Conservation (phyloP, 1,140 invertebrate genomes). For the Octopus sinensis region DNA sequence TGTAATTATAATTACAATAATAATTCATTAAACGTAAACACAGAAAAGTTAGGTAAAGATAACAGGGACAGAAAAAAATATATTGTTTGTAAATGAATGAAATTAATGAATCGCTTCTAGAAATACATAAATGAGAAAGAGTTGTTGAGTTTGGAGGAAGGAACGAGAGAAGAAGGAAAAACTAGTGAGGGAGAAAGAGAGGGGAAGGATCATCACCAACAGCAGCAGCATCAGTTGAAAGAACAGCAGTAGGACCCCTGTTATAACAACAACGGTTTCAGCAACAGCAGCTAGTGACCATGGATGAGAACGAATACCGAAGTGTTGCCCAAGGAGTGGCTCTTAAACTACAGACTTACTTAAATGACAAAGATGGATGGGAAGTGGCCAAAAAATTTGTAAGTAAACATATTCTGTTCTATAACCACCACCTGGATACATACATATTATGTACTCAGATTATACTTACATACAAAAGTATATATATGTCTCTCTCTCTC, state of each 20-base stretch:
- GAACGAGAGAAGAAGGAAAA: not conserved
- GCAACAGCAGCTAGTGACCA: not conserved
- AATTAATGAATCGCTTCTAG: too few relatives aligned
- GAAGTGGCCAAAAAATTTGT: constrained; percentile 9
- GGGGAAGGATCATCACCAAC: not conserved
- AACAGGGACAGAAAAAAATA: too few relatives aligned
- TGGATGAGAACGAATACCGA: not conserved
- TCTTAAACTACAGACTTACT: not conserved
- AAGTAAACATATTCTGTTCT: not conserved
- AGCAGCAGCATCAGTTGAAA: not conserved
- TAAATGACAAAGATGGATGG: not conserved
- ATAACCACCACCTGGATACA: too few relatives aligned
- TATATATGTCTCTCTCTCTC: not conserved
- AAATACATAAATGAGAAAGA: too few relatives aligned
- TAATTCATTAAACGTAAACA: too few relatives aligned
- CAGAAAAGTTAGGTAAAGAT: too few relatives aligned
- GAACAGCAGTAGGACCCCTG: too few relatives aligned
- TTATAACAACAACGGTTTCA: not conserved
- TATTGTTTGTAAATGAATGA: too few relatives aligned
- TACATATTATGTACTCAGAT: too few relatives aligned
- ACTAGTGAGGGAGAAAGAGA: not conserved
- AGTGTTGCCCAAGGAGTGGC: not conserved
- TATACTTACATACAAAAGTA: not conserved
- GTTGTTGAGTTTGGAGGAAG: not conserved
- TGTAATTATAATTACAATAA: too few relatives aligned